Evolutionary conservation across 1,140 invertebrate species (phyloP), one percentile per base, ranked within the genome.

Genomic region (Meloidogyne exigua): DNA sequence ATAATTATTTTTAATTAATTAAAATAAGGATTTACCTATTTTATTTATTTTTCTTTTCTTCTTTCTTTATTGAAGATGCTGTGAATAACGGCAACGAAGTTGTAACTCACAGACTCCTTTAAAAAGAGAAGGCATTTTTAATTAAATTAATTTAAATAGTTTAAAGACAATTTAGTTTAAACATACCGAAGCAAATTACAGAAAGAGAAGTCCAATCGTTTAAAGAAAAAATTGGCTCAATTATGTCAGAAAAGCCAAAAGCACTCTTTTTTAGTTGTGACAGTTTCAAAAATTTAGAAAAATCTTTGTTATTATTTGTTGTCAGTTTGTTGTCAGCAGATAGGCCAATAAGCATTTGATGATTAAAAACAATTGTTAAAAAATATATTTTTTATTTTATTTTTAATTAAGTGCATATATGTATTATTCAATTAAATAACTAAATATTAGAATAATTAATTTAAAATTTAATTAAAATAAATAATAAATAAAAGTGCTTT

Each of bases 201-300:
- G 49, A 57, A 57, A 57, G 49, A 57, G 49, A 57, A n/a, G 49
- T 57, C 49, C 49, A 57, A 57, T 57, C 49, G 49, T 57, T 57
- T 57, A 57, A n/a, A n/a, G 18, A 57, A 57, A 57, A 12, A 57
- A 57, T 57, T n/a, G 49, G 49, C 15, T 57, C 18, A 57, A 57
- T 57, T 57, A n/a, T 57, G 18, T 57, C 49, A 7, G n/a, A 57
- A 57, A 57, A 57, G 18, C 49, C 49, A n/a, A 57, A 57, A 57
- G 18, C 9, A 57, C 49, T 7, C 18, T 57, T 57, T n/a, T 57
- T n/a, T n/a, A n/a, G 18, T 57, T 57, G 18, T 18, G 49, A n/a
- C 49, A 57, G 49, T 57, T 57, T 57, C 18, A 44, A 44, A 44
- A n/a, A 57, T 57, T 57, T n/a, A n/a, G 4, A 57, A n/a, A n/a